Evolutionary conservation across 2,888 invertebrate genomes (phyloP), one percentile per base, ranked within the genome.

Genomic region (Drosophila pseudotalamancana): DNA sequence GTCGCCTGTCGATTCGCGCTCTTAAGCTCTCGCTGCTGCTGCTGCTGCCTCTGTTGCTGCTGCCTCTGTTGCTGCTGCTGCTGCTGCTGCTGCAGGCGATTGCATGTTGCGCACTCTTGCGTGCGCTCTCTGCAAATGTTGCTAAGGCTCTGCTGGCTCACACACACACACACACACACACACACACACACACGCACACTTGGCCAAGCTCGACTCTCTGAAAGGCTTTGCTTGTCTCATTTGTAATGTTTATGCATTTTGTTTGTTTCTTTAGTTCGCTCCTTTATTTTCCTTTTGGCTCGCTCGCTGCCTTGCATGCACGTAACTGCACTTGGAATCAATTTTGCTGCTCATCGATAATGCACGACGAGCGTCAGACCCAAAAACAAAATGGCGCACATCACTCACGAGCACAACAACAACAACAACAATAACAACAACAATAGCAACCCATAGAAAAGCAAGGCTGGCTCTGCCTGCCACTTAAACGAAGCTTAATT

Each of bases 281-380:
- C 1, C 9, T 5, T 16, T 9, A 4, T 16, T 6, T 8, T 29
- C n/a, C n/a, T 23, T 12, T 23, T 16, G 12, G n/a, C 18, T 12
- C 9, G 8, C 9, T 5, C 9, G 16, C 16, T 29, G 16, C 49
- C 55, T 77, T 68, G 82, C 78, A 62, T 78, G 85, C 87, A 87
- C 75, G 79, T 84, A 78, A 87, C 63, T 81, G 76, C 82, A 78
- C 64, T 87, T 72, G 79, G 62, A 85, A 82, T 81, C 83, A 87
- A 81, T 81, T 85, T 79, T 27, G 61, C 55, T 54, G 72, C 83
- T 87, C 86, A 82, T 82, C 81, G 81, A 82, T 87, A 82, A 87
- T 81, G 82, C 87, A 87, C 48, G 48, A 57, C 71, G 35, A 59
- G 53, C 60, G 60, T 49, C 56, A 51, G 48, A 23, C 56, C 53